A percentile compares a stretch with the other conserved stretches of the same genome.
Evolutionary conservation across 2,113 vertebrate genomes (phyloP).

Genomic region (Regulus satrapa): DNA sequence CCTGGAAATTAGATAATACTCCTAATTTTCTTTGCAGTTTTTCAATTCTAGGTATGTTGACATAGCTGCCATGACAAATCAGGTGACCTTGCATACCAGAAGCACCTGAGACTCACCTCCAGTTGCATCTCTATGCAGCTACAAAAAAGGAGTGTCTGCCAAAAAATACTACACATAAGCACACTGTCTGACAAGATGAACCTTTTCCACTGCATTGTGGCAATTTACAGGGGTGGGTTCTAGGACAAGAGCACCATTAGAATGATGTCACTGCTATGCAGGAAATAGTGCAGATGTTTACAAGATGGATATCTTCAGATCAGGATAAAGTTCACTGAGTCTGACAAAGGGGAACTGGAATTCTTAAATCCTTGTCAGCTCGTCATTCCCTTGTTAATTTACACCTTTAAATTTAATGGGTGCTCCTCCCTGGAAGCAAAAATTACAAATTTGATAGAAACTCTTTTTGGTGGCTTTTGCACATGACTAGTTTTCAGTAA

Average conservation of each 20-base stretch:
- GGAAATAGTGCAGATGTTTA: background rate
- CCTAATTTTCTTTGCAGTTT: constrained; percentile 76
- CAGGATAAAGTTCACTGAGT: background rate
- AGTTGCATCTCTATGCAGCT: background rate
- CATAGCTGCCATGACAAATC: constrained; percentile 60
- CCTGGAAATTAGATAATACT: constrained; percentile 75
- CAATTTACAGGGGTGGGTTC: background rate
- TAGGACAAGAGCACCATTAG: background rate
- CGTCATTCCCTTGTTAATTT: background rate
- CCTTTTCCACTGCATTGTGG: background rate
- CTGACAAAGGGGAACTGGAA: background rate
- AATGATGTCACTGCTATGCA: background rate
- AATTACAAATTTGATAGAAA: background rate
- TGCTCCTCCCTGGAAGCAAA: background rate
- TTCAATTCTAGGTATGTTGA: constrained; percentile 64
- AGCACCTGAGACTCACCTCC: background rate
- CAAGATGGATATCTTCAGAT: background rate
- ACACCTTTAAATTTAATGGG: background rate
- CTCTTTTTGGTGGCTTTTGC: background rate
- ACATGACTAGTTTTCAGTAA: background rate
- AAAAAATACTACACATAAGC: background rate
- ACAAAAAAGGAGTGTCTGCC: background rate
- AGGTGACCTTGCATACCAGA: constrained; percentile 54
- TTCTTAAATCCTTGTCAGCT: background rate
- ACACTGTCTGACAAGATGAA: background rate